Evolutionary conservation across 2,113 vertebrate genomes (phyloP), one percentile per base, ranked within the genome.

Genomic region (Nicator chloris): DNA sequence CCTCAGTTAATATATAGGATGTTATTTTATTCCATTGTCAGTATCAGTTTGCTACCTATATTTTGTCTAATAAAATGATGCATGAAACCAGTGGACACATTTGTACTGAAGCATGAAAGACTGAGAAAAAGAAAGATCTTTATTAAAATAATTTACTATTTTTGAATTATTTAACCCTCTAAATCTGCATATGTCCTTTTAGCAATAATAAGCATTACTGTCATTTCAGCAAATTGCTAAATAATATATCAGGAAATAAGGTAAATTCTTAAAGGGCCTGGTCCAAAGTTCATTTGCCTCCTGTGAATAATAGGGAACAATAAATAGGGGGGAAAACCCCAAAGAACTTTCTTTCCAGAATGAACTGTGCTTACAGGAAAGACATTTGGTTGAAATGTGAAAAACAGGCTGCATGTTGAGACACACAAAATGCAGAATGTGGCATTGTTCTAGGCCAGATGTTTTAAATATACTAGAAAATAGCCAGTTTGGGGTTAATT

Each of bases 381-480:
- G 80, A 63, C 24, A 39, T 9, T 92, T 45, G 44, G 47, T 1
- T 28, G 82, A 84, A 96, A 92, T 77, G 37, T 66, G 50, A 72
- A 96, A 85, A 89, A 12, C 71, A 89, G 51, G 11, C 79, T 37
- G 35, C 49, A 23, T 40, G 31, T n/a, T 54, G 88, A 82, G 71
- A 72, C 28, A 57, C 20, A 80, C 35, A 85, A 85, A 83, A 88
- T 78, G 49, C 53, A 92, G 75, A 88, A 33, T 91, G 69, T 45
- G 24, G 21, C 70, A 77, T 80, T 83, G 37, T 69, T 94, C 68
- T 86, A 7, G 12, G 37, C 66, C 86, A 91, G 92, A 71, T 89
- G 83, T 94, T 96, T 93, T 87, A 93, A 89, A 93, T 68, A 91
- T 61, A 53, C 13, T 42, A 63, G 33, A 79, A 94, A 91, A 94